Percentiles rank a stretch among this genome's conserved stretches.
Evolutionary conservation across 2,113 vertebrate species (phyloP).

Genomic region (Gasterosteus nipponicus): DNA sequence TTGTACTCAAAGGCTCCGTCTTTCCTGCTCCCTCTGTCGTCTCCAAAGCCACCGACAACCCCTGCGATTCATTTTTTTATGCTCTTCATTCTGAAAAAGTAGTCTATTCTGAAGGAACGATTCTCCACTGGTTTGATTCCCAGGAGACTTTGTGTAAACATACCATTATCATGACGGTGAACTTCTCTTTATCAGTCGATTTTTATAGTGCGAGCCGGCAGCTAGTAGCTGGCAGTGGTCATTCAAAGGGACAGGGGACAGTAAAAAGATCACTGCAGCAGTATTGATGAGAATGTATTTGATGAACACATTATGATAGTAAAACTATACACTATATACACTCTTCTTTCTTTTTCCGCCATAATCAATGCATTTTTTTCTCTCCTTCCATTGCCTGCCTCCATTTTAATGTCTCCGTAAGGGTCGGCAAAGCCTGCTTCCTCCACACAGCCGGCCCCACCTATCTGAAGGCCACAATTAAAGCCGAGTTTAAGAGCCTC

Average conservation of each 20-base stretch:
- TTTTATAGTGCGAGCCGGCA: constrained; percentile 49
- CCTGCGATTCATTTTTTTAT: constrained; percentile 25
- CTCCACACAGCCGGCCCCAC: constrained; percentile 36
- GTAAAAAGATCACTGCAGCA: constrained; percentile 45
- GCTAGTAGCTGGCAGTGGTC: constrained; percentile 48
- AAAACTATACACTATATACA: constrained; percentile 18
- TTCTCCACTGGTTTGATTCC: constrained; percentile 62
- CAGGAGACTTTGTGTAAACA: constrained; percentile 66
- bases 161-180: constrained; percentile 63
- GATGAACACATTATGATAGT: constrained; percentile 42
- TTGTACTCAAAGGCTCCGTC: neutral
- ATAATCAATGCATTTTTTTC: constrained; percentile 7
- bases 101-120: constrained; percentile 62
- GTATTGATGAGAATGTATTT: constrained; percentile 41
- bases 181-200: constrained; percentile 45
- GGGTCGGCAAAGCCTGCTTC: constrained; percentile 33
- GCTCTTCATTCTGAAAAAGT: constrained; percentile 56
- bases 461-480: constrained; percentile 66
- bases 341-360: constrained; percentile 11
- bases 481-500: constrained; percentile 76
- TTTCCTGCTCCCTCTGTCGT: constrained; percentile 7
- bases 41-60: constrained; percentile 37
- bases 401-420: constrained; percentile 32
- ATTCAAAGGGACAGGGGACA: constrained; percentile 16
- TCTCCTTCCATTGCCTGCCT: neutral